Evolutionary conservation across 2,797 vertebrate genomes (phyloP).

Genomic region (Vespertilio murinus): DNA sequence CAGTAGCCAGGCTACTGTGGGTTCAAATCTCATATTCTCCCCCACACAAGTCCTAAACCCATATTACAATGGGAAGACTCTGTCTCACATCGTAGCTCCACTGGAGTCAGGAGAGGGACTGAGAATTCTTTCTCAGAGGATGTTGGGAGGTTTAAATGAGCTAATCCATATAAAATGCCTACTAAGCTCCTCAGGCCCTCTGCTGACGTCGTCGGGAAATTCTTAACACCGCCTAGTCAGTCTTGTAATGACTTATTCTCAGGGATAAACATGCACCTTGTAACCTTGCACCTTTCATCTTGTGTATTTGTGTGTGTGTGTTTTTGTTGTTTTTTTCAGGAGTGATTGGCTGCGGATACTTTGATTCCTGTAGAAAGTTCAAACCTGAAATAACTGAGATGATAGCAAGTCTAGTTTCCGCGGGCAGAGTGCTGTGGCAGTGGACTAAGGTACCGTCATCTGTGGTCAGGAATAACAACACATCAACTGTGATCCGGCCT

Average conservation of each 20-base stretch:
- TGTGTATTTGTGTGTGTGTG: constrained; percentile 21
- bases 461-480: background rate
- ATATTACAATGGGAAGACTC: background rate
- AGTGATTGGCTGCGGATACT: constrained; percentile 86
- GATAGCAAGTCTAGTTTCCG: constrained; percentile 81
- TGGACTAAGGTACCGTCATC: constrained; percentile 84
- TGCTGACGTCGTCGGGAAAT: background rate
- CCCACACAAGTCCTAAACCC: background rate
- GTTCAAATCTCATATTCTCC: background rate
- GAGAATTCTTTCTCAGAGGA: background rate
- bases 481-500: background rate
- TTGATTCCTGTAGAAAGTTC: constrained; percentile 84
- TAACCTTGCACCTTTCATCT: background rate
- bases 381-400: constrained; percentile 80
- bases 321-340: constrained; percentile 71
- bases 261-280: background rate
- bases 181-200: background rate
- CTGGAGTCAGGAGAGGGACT: too few relatives aligned
- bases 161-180: background rate
- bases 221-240: background rate
- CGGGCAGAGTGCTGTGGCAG: constrained; percentile 86
- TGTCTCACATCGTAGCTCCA: too few relatives aligned
- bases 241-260: constrained; percentile 23
- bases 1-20: background rate
- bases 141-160: background rate